Evolutionary conservation across 2,113 vertebrate species (phyloP).

Genomic region (Theristicus caerulescens): DNA sequence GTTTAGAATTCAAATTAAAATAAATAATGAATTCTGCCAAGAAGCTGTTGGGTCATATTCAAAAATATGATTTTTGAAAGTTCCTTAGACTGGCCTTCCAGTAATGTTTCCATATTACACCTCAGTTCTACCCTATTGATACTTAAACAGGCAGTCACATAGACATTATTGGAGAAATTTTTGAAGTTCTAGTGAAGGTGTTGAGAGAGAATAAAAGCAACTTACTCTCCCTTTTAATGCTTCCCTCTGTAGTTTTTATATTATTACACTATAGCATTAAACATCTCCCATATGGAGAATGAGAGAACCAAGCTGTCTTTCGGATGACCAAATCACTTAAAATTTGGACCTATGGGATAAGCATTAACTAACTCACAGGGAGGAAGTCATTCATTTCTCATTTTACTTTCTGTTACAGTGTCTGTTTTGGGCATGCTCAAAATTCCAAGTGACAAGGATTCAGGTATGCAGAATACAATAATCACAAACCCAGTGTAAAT

Average conservation of each 20-base stretch:
- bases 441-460: not conserved
- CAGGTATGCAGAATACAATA: not conserved
- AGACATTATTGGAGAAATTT: not conserved
- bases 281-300: not conserved
- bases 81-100: not conserved
- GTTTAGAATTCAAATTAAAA: not conserved
- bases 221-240: not conserved
- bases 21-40: not conserved
- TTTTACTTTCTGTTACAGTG: not conserved
- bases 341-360: not conserved
- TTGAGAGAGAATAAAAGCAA: not conserved
- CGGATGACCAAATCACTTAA: not conserved
- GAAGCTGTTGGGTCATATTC: not conserved
- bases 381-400: not conserved
- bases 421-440: not conserved
- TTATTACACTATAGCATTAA: not conserved
- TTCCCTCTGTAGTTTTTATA: not conserved
- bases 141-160: not conserved
- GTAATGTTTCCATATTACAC: not conserved
- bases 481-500: conserved; percentile 7
- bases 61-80: not conserved
- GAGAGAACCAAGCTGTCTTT: not conserved
- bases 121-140: not conserved
- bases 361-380: not conserved
- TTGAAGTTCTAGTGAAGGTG: not conserved